Percentiles rank a stretch among this genome's conserved stretches.
phyloP scores from a whole-genome alignment of 2,797 vertebrate species.

The Anas bernieri region DNA sequence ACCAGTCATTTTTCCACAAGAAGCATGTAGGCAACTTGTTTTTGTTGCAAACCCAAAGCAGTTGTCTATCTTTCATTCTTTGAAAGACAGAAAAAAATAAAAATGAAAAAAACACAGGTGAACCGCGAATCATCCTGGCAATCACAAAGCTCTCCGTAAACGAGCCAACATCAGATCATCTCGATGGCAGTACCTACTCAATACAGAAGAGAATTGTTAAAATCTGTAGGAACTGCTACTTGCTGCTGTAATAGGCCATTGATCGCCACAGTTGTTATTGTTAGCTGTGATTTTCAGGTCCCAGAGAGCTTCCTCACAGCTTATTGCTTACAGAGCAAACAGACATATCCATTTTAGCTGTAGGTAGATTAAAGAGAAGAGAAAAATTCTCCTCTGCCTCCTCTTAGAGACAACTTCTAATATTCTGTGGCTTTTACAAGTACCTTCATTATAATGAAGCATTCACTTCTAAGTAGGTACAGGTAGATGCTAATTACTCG shows the following conservation, averaged over 20 bases:
- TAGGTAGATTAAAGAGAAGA: not conserved
- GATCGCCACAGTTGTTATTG: rapidly evolving
- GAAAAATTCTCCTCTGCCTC: not conserved
- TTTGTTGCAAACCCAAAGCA: not conserved
- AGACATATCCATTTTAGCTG: not conserved
- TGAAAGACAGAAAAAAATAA: not conserved
- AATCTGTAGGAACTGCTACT: not conserved
- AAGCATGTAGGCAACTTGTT: not conserved
- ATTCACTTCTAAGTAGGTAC: not conserved
- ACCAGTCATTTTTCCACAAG: not conserved
- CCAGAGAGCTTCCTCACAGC: rapidly evolving
- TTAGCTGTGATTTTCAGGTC: not conserved
- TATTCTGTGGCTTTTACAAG: not conserved
- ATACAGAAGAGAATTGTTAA: not conserved
- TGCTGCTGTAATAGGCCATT: not conserved
- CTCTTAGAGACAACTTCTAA: not conserved
- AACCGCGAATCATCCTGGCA: not conserved
- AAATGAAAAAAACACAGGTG: not conserved
- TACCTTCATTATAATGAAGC: not conserved
- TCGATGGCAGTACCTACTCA: not conserved
- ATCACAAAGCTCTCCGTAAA: not conserved
- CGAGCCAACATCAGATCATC: not conserved
- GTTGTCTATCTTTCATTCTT: not conserved
- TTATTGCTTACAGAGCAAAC: not conserved
- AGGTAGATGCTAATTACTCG: not conserved